Evolutionary conservation across 2,888 invertebrate genomes (phyloP), one percentile per base, ranked within the genome.

Genomic region (Didymodactylos carnosus): DNA sequence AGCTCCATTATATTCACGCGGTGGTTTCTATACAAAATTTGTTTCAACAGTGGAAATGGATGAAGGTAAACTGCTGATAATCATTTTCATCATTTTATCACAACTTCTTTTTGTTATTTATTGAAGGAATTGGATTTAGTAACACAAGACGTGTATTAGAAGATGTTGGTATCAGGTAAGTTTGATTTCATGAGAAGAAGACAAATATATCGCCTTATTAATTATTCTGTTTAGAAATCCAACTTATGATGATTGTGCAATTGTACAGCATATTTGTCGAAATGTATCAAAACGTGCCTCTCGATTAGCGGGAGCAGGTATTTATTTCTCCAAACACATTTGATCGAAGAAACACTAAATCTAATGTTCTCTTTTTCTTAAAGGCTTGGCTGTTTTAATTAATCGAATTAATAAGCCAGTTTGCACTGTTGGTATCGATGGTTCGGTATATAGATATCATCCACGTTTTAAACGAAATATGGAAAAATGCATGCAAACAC

Each of bases 91-190:
- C n/a, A n/a, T n/a, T n/a, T n/a, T n/a, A n/a, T n/a, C n/a, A n/a
- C n/a, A n/a, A 19, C 46, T n/a, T 25, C 19, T 69, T 16, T 25
- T 13, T 29, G 39, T 27, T 35, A 10, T 8, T 10, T 69, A 35
- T 19, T 4, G 2, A 62, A 43, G 75, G 75, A 19, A 72, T 75
- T 19, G 70, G 49, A 29, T 75, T 70, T 39, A 62, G 51, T 23
- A 73, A 75, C 46, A 75, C 75, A n/a, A 70, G 69, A n/a, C 51
- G 51, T 25, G 75, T 75, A 43, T 73, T 75, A 13, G 75, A 75
- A 69, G 70, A 75, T 53, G 51, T 75, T 40, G 75, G 75, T 29
- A 39, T 75, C n/a, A n/a, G n/a, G n/a, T n/a, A n/a, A n/a, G n/a
- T n/a, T n/a, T n/a, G n/a, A n/a, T n/a, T n/a, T n/a, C n/a, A n/a